Evolutionary conservation across 1,140 invertebrate genomes (phyloP).

Genomic region (Battus philenor): DNA sequence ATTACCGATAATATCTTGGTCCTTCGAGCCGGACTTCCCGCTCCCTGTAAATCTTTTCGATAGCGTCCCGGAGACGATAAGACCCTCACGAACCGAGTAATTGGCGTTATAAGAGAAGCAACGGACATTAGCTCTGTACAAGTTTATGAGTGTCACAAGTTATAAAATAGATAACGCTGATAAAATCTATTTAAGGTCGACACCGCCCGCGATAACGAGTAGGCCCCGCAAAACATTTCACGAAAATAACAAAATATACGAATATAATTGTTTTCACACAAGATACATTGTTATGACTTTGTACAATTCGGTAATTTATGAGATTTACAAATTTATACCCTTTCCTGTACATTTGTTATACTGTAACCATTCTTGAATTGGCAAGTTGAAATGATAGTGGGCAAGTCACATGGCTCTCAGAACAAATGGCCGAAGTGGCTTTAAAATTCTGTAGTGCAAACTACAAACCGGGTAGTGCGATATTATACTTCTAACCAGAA

Average conservation of each 20-base stretch:
- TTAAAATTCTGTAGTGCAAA: too few relatives aligned
- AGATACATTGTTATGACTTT: too few relatives aligned
- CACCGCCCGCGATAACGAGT: background rate
- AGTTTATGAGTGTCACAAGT: conserved; percentile 38
- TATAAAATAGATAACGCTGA: conserved; percentile 41
- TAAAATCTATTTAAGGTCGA: conserved; percentile 16
- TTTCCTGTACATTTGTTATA: background rate
- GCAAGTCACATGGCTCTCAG: too few relatives aligned
- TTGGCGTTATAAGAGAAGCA: conserved; percentile 55
- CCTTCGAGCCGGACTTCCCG: conserved; percentile 41
- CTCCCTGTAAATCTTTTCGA: conserved; percentile 54
- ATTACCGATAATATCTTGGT: conserved; percentile 30
- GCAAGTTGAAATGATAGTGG: too few relatives aligned
- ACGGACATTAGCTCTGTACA: conserved; percentile 36
- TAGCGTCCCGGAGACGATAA: conserved; percentile 46
- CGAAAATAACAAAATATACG: background rate
- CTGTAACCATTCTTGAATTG: too few relatives aligned
- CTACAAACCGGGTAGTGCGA: too few relatives aligned
- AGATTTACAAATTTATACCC: background rate
- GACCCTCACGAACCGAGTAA: conserved; percentile 46
- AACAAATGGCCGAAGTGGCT: too few relatives aligned
- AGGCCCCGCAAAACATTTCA: background rate
- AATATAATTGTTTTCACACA: too few relatives aligned
- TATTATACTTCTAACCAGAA: too few relatives aligned
- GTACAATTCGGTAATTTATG: too few relatives aligned